A percentile compares a stretch with the other conserved stretches of the same genome.
Evolutionary conservation across 2,113 vertebrate species (phyloP).

Genomic region (Perca schrenkii): DNA sequence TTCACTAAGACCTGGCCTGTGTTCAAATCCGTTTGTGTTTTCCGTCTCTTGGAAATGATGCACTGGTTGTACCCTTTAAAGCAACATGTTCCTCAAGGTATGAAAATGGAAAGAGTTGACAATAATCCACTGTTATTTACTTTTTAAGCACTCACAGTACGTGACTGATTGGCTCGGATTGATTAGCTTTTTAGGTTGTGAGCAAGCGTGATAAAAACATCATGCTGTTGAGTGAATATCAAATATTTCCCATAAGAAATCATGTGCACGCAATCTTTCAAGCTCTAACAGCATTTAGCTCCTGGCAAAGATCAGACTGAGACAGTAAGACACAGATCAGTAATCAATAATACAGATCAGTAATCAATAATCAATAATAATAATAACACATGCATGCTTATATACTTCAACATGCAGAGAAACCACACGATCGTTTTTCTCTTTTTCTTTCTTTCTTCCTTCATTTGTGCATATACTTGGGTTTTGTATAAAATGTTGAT

Average conservation of each 20-base stretch:
- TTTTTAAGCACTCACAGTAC: background rate
- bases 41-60: constrained; percentile 31
- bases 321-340: constrained; percentile 66
- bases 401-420: constrained; percentile 32
- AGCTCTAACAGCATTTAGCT: constrained; percentile 67
- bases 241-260: constrained; percentile 64
- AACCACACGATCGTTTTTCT: background rate
- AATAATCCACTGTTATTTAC: constrained; percentile 41
- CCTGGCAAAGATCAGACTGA: constrained; percentile 67
- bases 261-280: constrained; percentile 38
- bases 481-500: constrained; percentile 14
- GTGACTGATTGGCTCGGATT: constrained; percentile 17
- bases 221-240: constrained; percentile 41
- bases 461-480: background rate
- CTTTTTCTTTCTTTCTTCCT: background rate
- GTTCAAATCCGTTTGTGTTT: constrained; percentile 40
- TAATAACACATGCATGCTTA: constrained; percentile 54
- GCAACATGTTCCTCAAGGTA: constrained; percentile 3
- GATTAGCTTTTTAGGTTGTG: constrained; percentile 28
- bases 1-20: constrained; percentile 41
- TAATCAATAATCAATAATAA: no score
- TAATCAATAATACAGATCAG: no score
- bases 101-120: constrained; percentile 22
- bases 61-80: background rate
- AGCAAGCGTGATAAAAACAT: constrained; percentile 39